Evolutionary conservation across 2,113 vertebrate species (phyloP).

Genomic region (Phalacrocorax carbo): DNA sequence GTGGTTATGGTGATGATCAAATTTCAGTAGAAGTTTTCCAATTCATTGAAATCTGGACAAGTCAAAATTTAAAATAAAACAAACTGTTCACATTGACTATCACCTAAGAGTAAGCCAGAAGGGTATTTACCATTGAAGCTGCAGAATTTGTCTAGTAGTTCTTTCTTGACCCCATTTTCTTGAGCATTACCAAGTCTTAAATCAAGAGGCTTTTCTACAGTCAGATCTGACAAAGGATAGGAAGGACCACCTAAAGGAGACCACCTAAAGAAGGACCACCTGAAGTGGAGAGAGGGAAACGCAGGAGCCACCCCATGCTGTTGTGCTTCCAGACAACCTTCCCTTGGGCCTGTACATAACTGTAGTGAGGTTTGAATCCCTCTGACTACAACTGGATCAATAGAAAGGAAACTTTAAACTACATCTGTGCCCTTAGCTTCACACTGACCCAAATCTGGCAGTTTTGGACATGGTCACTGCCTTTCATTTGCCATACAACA

Average conservation of each 20-base stretch:
- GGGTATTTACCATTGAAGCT: background rate
- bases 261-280: too few relatives aligned
- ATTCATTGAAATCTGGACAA: background rate
- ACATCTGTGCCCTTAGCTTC: background rate
- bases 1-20: background rate
- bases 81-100: background rate
- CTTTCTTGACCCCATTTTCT: background rate
- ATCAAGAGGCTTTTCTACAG: background rate
- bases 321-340: background rate
- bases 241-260: background rate
- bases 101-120: background rate
- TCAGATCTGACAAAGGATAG: background rate
- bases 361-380: background rate
- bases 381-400: background rate
- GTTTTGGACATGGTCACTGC: background rate
- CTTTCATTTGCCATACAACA: background rate
- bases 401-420: background rate
- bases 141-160: background rate
- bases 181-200: background rate
- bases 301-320: background rate
- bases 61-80: background rate
- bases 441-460: rapidly evolving
- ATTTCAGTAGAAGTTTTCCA: background rate
- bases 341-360: background rate
- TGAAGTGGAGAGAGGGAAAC: background rate